These are phyloP conservation scores for Plectropomus leopardus DNA, from an alignment of 2,113 vertebrate genomes.

Conservation along the genomic window DNA sequence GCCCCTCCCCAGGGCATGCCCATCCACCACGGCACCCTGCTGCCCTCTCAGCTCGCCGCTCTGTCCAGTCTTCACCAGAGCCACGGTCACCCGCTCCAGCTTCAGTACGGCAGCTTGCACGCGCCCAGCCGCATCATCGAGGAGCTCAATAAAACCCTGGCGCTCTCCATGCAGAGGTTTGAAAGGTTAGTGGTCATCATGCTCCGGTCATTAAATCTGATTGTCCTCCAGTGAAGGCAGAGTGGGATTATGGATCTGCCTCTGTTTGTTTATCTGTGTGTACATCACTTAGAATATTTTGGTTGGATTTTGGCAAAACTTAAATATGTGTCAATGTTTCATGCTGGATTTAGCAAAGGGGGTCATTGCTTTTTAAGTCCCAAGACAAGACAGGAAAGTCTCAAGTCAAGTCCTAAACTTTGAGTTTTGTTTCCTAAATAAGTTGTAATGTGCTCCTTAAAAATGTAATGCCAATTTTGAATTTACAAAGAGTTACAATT, in stretches of 20 bases:
- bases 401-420: no score
- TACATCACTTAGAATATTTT: constrained; percentile 6
- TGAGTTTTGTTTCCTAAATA: no score
- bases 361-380: no score
- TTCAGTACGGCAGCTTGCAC: constrained; percentile 93
- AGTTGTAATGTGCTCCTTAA: no score
- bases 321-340: no score
- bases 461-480: no score
- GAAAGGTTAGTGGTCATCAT: constrained; percentile 89
- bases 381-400: no score
- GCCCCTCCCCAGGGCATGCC: constrained; percentile 83
- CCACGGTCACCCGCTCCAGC: constrained; percentile 90
- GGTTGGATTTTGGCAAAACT: not conserved
- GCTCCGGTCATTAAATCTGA: constrained; percentile 35
- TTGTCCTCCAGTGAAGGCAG: constrained; percentile 36
- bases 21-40: constrained; percentile 88
- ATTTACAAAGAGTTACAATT: no score
- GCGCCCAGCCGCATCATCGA: constrained; percentile 94
- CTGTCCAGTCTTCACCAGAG: constrained; percentile 73
- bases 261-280: not conserved
- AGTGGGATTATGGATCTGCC: constrained; percentile 43
- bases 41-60: constrained; percentile 88
- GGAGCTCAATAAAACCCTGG: constrained; percentile 97
- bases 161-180: constrained; percentile 97
- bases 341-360: no score